A percentile compares a stretch with the other conserved stretches of the same genome.
Evolutionary conservation across 2,797 vertebrate genomes (phyloP).

Genomic region (Rhinichthys osculus): DNA sequence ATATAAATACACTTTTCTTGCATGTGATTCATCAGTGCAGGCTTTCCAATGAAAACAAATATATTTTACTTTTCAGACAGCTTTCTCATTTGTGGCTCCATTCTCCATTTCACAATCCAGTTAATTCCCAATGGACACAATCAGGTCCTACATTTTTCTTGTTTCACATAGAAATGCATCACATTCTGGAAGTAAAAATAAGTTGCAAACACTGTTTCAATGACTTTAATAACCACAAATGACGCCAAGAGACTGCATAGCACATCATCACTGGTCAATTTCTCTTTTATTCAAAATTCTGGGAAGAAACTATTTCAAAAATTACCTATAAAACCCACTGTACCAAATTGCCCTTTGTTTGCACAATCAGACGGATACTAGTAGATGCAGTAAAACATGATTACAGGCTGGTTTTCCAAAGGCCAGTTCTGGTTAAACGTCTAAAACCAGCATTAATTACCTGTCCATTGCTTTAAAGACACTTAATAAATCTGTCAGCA

Average conservation of each 20-base stretch:
- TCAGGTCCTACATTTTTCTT: not conserved
- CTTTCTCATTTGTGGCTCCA: not conserved
- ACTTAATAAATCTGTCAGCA: conserved; percentile 46
- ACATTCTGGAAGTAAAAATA: not conserved
- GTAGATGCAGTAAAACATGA: not conserved
- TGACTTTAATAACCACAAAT: not conserved
- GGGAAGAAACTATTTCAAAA: not conserved
- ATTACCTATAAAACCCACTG: not conserved
- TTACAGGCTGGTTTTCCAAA: not conserved
- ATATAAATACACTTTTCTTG: not conserved
- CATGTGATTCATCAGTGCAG: not conserved
- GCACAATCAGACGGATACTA: not conserved
- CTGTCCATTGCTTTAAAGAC: not conserved
- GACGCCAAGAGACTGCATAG: no score
- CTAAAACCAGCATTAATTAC: not conserved
- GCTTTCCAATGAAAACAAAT: not conserved
- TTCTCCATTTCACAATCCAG: not conserved
- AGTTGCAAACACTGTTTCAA: not conserved
- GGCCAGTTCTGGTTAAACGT: not conserved
- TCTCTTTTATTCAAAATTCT: not conserved
- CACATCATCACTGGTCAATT: not conserved
- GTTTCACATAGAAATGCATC: not conserved
- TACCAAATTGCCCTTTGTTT: not conserved
- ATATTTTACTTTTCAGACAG: not conserved
- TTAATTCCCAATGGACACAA: conserved; percentile 6